phyloP scores from a whole-genome alignment of 1,140 invertebrate species.

The Saccostrea cuccullata region DNA sequence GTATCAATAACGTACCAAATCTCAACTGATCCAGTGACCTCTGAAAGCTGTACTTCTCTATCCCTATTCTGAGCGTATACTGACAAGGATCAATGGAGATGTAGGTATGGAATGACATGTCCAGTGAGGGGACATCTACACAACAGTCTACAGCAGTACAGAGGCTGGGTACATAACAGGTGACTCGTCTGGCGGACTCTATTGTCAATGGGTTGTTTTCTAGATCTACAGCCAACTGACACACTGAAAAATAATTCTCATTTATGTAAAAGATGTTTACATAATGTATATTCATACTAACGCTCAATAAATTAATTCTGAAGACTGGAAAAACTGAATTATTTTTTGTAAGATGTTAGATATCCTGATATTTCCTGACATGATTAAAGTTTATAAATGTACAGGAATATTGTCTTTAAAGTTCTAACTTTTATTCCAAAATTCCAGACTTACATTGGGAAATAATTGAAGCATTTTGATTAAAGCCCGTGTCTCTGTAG shows the following conservation, averaged over 20 bases:
- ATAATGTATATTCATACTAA: too few relatives aligned
- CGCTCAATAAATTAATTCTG: too few relatives aligned
- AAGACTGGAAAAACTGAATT: too few relatives aligned
- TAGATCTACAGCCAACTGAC: conserved; percentile 28
- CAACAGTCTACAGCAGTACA: conserved; percentile 53
- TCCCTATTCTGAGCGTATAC: conserved; percentile 49
- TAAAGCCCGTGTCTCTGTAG: neutral
- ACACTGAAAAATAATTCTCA: conserved; percentile 10
- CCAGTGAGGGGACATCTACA: conserved; percentile 38
- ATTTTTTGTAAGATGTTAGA: too few relatives aligned
- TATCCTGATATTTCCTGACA: too few relatives aligned
- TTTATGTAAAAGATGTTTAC: too few relatives aligned
- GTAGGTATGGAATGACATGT: conserved; percentile 45
- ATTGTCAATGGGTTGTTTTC: conserved; percentile 13
- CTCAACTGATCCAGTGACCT: conserved; percentile 41
- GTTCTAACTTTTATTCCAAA: too few relatives aligned
- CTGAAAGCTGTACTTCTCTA: conserved; percentile 52
- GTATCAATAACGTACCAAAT: conserved; percentile 37
- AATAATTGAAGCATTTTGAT: neutral
- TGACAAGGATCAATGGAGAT: conserved; percentile 47
- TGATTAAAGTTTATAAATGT: too few relatives aligned
- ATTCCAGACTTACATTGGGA: neutral
- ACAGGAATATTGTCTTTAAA: too few relatives aligned
- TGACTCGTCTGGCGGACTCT: neutral
- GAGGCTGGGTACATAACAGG: conserved; percentile 42